Base-by-base conservation (phyloP, 2,888 invertebrate genomes). In the Drosophila siamana region DNA sequence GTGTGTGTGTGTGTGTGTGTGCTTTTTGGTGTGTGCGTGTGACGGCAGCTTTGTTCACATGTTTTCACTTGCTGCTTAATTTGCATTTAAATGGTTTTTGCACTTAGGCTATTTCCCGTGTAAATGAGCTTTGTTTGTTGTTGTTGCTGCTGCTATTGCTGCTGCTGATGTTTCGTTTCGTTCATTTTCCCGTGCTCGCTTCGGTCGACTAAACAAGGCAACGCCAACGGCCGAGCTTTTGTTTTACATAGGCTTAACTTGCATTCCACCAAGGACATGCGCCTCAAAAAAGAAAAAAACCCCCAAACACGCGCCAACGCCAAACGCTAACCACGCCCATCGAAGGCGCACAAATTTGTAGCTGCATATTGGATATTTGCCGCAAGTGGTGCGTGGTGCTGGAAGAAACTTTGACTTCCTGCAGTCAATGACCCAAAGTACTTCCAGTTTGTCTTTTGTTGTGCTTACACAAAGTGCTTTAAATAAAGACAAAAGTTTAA, bases 41-140 rank as follows among this genome's bases (percentile, higher is more conserved):
- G 38, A 50, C 64, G 72, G 64, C 69, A 75, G 77, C 86, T 85
- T 73, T 84, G 85, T 85, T 89, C 88, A 89, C 87, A 88, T 90
- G 89, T 90, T 90, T 90, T 86, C 90, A 90, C 87, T 89, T 88
- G 87, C 85, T 83, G 83, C 77, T 86, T 90, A 90, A 90, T 90
- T 90, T 90, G 90, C 90, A 90, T 90, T 90, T 90, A 90, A 90
- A 90, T 90, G 88, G 89, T 88, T 90, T 90, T 90, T 90, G 77
- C 89, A 90, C 87, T 89, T 88, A 81, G 83, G 85, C 88, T 79
- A 90, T 89, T 90, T 90, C 89, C 90, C 84, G 84, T 90, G 86
- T 86, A 90, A 90, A 90, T 90, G 89, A 87, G 85, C 85, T 85
- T 82, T 79, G 78, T 79, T 80, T 74, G 65, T 67, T 74, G 52